These are phyloP conservation scores for Oenanthe oenanthe DNA, from an alignment of 2,113 vertebrate genomes.

Conservation along the genomic window DNA sequence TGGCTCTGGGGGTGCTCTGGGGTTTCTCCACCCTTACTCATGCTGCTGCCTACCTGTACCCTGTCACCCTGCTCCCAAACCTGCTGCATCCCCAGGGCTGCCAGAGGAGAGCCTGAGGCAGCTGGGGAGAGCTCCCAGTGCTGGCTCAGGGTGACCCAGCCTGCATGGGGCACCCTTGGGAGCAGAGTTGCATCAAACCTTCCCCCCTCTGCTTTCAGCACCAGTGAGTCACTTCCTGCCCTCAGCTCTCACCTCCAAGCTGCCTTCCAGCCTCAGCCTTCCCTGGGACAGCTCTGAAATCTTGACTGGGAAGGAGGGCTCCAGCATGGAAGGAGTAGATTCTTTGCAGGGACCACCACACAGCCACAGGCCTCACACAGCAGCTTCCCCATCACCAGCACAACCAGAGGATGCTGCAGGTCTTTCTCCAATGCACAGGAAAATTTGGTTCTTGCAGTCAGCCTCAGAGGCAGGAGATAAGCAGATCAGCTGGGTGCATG, in stretches of 20 bases:
- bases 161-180: background rate
- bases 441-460: background rate
- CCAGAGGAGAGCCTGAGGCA: background rate
- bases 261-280: background rate
- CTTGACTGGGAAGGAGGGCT: accelerated
- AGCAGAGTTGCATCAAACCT: background rate
- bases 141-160: background rate
- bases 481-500: background rate
- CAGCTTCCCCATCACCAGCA: background rate
- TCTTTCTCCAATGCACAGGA: background rate
- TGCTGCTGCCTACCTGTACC: background rate
- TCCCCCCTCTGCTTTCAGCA: background rate
- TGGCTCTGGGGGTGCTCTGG: background rate
- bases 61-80: background rate
- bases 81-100: background rate
- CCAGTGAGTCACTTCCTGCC: constrained; percentile 35
- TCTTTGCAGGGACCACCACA: background rate
- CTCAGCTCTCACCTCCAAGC: background rate
- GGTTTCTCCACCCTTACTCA: background rate
- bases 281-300: accelerated
- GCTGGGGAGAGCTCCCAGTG: background rate
- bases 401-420: background rate
- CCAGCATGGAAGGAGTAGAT: accelerated
- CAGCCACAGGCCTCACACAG: background rate
- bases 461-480: background rate